These are phyloP conservation scores for Xiphophorus couchianus DNA, from an alignment of 2,113 vertebrate species.

Conservation along the genomic window DNA sequence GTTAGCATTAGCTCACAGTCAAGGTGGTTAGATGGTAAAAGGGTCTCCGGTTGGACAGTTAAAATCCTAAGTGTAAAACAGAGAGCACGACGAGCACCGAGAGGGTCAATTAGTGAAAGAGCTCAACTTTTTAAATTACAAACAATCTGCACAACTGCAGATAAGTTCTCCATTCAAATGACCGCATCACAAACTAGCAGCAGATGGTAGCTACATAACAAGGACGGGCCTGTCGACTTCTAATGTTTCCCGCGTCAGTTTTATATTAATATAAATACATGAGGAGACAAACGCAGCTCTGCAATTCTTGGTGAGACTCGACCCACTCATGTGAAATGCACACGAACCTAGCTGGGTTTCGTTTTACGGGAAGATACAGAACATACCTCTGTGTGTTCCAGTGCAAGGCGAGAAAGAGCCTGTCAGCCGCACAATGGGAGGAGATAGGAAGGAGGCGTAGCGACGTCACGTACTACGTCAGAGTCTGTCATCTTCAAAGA, in stretches of 20 bases:
- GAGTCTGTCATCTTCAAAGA: constrained; percentile 34
- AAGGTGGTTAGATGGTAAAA: constrained; percentile 40
- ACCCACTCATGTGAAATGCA: not conserved
- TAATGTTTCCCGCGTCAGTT: constrained; percentile 20
- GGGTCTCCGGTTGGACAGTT: not conserved
- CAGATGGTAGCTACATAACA: not conserved
- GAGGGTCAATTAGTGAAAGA: not conserved
- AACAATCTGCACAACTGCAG: not conserved
- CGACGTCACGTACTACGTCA: constrained; percentile 41
- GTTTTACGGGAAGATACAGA: not conserved
- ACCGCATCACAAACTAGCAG: constrained; percentile 49
- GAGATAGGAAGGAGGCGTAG: constrained; percentile 52
- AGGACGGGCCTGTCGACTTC: constrained; percentile 54
- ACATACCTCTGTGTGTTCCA: constrained; percentile 65
- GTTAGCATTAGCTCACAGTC: constrained; percentile 53
- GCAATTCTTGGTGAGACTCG: not conserved
- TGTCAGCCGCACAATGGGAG: constrained; percentile 67
- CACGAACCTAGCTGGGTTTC: not conserved
- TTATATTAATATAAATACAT: no score
- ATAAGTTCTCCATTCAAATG: constrained; percentile 28
- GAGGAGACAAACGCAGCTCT: not conserved
- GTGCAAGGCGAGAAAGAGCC: constrained; percentile 58
- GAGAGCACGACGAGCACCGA: not conserved
- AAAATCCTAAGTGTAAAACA: not conserved
- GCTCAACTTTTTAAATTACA: not conserved